Evolutionary conservation across 2,888 invertebrate species (phyloP).

Genomic region (Pyrocoelia pectoralis): DNA sequence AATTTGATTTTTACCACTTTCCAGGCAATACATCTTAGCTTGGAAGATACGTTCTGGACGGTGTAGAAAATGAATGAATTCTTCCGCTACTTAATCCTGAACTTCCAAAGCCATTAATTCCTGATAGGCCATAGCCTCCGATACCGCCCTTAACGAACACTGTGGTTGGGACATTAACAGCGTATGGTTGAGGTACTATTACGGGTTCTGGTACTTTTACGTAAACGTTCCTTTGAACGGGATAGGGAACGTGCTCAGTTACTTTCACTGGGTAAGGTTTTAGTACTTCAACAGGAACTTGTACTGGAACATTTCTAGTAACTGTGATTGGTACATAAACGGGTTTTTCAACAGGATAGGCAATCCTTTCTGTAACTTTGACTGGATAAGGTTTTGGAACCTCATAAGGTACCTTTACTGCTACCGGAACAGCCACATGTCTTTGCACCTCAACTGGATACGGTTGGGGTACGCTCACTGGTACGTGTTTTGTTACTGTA

Average conservation of each 20-base stretch:
- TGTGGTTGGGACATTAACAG: conserved; percentile 13
- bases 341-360: conserved; percentile 33
- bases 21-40: no score
- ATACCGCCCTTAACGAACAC: no score
- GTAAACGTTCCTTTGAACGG: no score
- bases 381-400: conserved; percentile 40
- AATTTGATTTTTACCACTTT: no score
- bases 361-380: conserved; percentile 32
- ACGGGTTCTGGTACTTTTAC: background rate
- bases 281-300: background rate
- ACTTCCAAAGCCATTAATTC: no score
- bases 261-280: conserved; percentile 25
- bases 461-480: conserved; percentile 50
- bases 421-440: conserved; percentile 34
- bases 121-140: no score
- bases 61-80: no score
- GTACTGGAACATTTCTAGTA: conserved; percentile 21
- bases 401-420: conserved; percentile 36
- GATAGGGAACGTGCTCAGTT: background rate
- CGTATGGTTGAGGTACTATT: background rate
- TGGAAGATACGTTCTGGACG: no score
- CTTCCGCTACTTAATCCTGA: no score
- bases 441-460: conserved; percentile 41
- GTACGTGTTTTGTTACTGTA: conserved; percentile 46
- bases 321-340: conserved; percentile 12